Conservation (phyloP, 2,797 vertebrate genomes). For the Gobionotothen gibberifrons region DNA sequence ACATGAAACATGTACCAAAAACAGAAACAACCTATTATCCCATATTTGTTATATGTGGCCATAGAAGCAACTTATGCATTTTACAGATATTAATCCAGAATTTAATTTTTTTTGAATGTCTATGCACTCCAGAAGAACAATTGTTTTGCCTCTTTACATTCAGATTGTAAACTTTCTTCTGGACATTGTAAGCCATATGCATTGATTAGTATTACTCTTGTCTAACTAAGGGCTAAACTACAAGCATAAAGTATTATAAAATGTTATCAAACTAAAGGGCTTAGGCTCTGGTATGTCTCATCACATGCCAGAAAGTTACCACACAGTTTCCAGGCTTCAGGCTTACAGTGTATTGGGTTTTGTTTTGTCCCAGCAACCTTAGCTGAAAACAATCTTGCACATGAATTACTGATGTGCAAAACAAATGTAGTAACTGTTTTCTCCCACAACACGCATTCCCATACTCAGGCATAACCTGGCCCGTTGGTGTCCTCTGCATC, state of each 20-base stretch:
- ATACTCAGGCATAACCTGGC: neutral
- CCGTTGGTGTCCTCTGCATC: slow-evolving; percentile 35
- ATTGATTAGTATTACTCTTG: neutral
- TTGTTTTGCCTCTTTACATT: neutral
- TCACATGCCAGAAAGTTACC: slow-evolving; percentile 14
- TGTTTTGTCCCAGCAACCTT: neutral
- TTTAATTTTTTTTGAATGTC: no score
- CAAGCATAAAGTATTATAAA: slow-evolving; percentile 6
- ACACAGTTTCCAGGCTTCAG: neutral
- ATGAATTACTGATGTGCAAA: slow-evolving; percentile 5
- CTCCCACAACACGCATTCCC: slow-evolving; percentile 34
- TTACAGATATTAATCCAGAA: no score
- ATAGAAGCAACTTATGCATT: no score
- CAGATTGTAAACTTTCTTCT: neutral
- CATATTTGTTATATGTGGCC: no score
- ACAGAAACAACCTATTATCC: no score
- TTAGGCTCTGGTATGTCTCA: neutral
- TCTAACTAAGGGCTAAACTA: slow-evolving; percentile 5
- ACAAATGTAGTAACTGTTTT: slow-evolving; percentile 6
- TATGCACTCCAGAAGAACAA: neutral
- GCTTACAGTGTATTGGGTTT: no score
- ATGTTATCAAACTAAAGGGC: slow-evolving; percentile 23
- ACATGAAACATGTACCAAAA: no score
- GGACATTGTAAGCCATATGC: neutral
- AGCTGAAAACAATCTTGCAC: slow-evolving; percentile 2